Evolutionary conservation across 2,797 vertebrate genomes (phyloP).

Genomic region (Sus cebifrons): DNA sequence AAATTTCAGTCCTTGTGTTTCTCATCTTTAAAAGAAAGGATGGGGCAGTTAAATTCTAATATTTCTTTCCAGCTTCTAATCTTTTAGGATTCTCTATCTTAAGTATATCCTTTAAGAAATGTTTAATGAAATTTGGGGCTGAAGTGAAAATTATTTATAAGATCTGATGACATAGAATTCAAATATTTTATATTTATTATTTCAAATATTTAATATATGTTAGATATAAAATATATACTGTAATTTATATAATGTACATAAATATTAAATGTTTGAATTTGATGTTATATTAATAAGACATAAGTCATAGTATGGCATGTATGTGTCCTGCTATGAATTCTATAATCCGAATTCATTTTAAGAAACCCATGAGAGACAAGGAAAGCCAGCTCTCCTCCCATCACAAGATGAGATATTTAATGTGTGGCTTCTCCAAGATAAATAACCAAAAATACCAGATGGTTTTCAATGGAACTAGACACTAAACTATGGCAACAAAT

Average conservation of each 20-base stretch:
- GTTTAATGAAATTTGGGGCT: constrained; percentile 3
- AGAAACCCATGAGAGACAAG: not conserved
- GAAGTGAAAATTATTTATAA: not conserved
- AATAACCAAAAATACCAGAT: not conserved
- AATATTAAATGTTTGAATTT: not conserved
- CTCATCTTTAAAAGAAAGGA: not conserved
- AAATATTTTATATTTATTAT: not conserved
- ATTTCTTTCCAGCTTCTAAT: not conserved
- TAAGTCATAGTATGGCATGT: not conserved
- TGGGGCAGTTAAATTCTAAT: not conserved
- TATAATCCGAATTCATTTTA: not conserved
- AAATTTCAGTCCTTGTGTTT: not conserved
- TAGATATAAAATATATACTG: not conserved
- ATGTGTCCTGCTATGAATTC: not conserved
- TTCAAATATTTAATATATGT: not conserved
- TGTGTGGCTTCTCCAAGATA: not conserved
- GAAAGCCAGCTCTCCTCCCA: not conserved
- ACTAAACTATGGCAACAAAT: constrained; percentile 53
- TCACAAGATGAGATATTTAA: not conserved
- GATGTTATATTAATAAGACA: not conserved
- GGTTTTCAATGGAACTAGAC: constrained; percentile 21
- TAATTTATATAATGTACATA: not conserved
- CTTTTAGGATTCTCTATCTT: constrained; percentile 15
- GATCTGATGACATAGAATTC: not conserved
- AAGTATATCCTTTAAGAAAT: constrained; percentile 1